phyloP scores from a whole-genome alignment of 1,140 invertebrate species.

The Lordiphosa stackelbergi region DNA sequence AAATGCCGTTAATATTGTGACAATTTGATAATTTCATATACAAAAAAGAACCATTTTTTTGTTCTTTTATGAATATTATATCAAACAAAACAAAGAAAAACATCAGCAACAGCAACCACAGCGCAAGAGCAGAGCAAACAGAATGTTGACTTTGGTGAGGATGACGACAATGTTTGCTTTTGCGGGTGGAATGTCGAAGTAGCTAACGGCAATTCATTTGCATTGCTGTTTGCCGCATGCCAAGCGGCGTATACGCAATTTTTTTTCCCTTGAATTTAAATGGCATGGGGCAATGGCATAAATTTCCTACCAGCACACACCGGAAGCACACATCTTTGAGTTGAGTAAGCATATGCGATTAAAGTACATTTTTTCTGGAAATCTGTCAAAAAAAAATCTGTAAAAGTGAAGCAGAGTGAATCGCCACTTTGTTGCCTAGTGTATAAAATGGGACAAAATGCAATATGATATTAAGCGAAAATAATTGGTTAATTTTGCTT shows the following conservation, averaged over 20 bases:
- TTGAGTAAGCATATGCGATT: no score
- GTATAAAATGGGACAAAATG: no score
- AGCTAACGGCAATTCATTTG: conserved; percentile 31
- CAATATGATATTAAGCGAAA: no score
- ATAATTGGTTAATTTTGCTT: no score
- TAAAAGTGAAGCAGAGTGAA: no score
- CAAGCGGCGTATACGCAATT: conserved; percentile 50
- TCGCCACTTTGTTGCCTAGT: no score
- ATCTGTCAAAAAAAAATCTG: no score
- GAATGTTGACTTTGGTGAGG: conserved; percentile 34
- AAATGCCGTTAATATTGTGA: conserved; percentile 37
- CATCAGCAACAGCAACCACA: conserved; percentile 20
- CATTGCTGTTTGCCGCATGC: conserved; percentile 20
- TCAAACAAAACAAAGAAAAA: conserved; percentile 42
- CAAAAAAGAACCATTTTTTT: conserved; percentile 42
- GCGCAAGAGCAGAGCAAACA: conserved; percentile 18
- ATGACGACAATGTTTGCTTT: conserved; percentile 58
- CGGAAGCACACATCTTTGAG: background rate
- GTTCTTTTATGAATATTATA: conserved; percentile 66
- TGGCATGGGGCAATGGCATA: conserved; percentile 9
- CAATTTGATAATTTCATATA: conserved; percentile 71
- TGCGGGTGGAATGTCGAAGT: conserved; percentile 35
- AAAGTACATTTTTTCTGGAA: no score
- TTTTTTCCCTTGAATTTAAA: conserved; percentile 26
- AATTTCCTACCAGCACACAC: conserved; percentile 13